Base-by-base conservation (phyloP, 1,140 invertebrate genomes). In the Pseudobourletiella spinata region DNA sequence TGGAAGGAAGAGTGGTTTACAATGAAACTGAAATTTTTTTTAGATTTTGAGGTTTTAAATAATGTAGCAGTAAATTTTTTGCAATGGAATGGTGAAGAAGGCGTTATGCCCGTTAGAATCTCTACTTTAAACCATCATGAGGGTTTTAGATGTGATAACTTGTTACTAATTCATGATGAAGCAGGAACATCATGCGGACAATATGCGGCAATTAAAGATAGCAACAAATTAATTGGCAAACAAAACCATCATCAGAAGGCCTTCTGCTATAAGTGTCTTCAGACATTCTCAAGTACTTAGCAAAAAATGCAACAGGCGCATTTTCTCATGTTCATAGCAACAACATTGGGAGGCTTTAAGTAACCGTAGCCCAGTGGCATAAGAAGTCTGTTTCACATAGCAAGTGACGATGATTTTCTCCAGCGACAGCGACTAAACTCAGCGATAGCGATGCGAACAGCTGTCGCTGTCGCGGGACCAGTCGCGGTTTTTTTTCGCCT, bases 261-360 rank as follows among this genome's bases (percentile, higher is more conserved):
- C 32, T 39, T 57, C 16, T 63, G 61, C 18, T 63, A 50, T 35
- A 57, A 57, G 26, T 63, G 61, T 51, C 39, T 59, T 1, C 55
- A 57, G n/a, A 48, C 25, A 20, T 57, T 63, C 28, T 14, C 15
- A 39, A 8, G 2, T 4, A 42, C 30, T n/a, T n/a, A n/a, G n/a
- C n/a, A n/a, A n/a, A n/a, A n/a, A n/a, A n/a, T n/a, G n/a, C n/a
- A n/a, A n/a, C n/a, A n/a, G n/a, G n/a, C n/a, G n/a, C n/a, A n/a
- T n/a, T n/a, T n/a, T n/a, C n/a, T n/a, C n/a, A n/a, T n/a, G n/a
- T n/a, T n/a, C n/a, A n/a, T n/a, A n/a, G n/a, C n/a, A n/a, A n/a
- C n/a, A n/a, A n/a, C n/a, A n/a, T n/a, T n/a, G n/a, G n/a, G n/a
- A n/a, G n/a, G n/a, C n/a, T n/a, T n/a, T n/a, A n/a, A n/a, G n/a